Evolutionary conservation across 2,113 vertebrate genomes (phyloP).

Genomic region (Oxyura jamaicensis): DNA sequence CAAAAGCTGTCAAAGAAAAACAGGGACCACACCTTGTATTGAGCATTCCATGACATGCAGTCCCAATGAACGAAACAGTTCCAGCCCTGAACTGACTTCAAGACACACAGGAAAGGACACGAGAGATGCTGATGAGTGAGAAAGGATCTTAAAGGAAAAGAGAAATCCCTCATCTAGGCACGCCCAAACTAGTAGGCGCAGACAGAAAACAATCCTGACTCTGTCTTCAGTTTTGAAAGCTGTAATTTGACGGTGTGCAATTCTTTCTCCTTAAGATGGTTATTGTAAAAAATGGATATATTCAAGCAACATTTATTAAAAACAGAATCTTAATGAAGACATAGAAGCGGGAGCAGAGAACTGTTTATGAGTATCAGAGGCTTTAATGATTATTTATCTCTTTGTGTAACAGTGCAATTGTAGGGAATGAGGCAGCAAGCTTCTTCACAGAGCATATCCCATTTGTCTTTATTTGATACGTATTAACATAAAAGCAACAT

Average conservation of each 20-base stretch:
- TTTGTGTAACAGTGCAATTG: neutral
- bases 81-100: neutral
- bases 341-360: neutral
- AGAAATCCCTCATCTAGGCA: neutral
- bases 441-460: neutral
- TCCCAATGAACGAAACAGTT: neutral
- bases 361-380: neutral
- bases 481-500: neutral
- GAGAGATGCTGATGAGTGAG: neutral
- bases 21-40: neutral
- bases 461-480: neutral
- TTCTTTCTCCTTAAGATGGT: neutral
- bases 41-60: neutral
- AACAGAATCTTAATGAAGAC: conserved; percentile 2
- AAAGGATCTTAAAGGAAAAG: neutral
- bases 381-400: neutral
- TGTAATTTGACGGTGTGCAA: neutral
- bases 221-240: neutral
- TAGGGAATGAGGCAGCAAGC: neutral
- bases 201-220: neutral
- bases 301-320: neutral
- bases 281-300: neutral
- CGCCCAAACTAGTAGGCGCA: neutral
- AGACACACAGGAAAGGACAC: neutral
- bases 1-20: neutral